Base-by-base conservation (phyloP, 1,140 invertebrate genomes). In the Acromyrmex charruanus region DNA sequence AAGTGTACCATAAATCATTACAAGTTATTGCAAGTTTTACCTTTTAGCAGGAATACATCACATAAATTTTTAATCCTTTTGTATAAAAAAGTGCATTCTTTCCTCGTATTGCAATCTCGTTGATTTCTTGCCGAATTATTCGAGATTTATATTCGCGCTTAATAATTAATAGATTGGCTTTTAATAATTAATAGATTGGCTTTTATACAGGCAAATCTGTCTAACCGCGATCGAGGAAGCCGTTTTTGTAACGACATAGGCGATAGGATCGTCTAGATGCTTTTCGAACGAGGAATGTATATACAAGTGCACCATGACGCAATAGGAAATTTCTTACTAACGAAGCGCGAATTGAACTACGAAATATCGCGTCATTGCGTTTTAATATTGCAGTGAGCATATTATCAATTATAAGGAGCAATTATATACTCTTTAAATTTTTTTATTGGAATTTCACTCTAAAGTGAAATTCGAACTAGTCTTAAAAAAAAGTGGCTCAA, bases 41-140 rank as follows among this genome's bases (percentile, higher is more conserved):
- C n/a, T 58, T 58, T 58, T 21, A 58, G 0, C 55, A 9, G 2
- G 0, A 14, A 58, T 9, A 58, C n/a, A 58, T 16, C 7, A 0
- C 7, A 58, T 58, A n/a, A 58, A 58, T 58, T 21, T 58, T 58
- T 1, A 21, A 21, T 9, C 55, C n/a, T 53, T 53, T 1, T 4
- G 51, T 16, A 0, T 3, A 55, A 55, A 55, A 55, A 55, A 18
- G 51, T 55, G 53, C 18, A 58, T 39, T 77, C 44, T 18, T 10
- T 51, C 44, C 44, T 51, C 7, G 16, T 16, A 25, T 6, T 18
- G 16, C 2, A 9, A 21, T 21, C 53, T 49, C 5, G 4, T 49
- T n/a, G 9, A 65, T 58, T 74, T 58, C 21, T 59, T 12, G 9
- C 12, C n/a, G 6, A 44, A 77, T 77, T 44, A 77, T 85, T 72